phyloP scores from a whole-genome alignment of 2,113 vertebrate species.

The Lathamus discolor region DNA sequence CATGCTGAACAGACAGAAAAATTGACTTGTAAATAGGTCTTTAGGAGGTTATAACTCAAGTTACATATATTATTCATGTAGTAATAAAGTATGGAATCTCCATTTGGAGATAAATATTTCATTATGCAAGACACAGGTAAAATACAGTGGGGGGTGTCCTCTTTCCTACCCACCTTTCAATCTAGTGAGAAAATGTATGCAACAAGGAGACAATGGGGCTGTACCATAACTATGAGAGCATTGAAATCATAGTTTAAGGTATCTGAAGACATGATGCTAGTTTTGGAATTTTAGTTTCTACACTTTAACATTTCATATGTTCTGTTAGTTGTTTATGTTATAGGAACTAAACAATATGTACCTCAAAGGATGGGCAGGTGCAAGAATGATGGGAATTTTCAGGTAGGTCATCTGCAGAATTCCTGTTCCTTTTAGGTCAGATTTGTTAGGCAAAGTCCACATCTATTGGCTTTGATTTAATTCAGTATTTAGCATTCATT shows the following conservation, averaged over 20 bases:
- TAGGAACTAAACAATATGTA: neutral
- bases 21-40: neutral
- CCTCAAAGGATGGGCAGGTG: neutral
- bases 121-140: neutral
- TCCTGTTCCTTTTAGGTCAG: neutral
- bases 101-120: constrained; percentile 55
- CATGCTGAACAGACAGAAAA: neutral
- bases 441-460: neutral
- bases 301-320: neutral
- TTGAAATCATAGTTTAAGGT: neutral
- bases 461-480: neutral
- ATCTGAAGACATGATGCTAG: neutral
- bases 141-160: neutral
- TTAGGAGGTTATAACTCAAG: neutral
- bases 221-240: neutral
- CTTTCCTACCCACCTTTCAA: neutral
- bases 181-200: neutral
- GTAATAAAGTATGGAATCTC: constrained; percentile 16
- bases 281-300: neutral
- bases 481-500: neutral
- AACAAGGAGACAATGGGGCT: neutral
- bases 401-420: neutral
- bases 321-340: neutral
- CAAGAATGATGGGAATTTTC: neutral
- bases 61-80: constrained; percentile 38